Percentiles rank a stretch among this genome's conserved stretches.
phyloP scores from a whole-genome alignment of 2,113 vertebrate species.

The Ceyx melanurus region DNA sequence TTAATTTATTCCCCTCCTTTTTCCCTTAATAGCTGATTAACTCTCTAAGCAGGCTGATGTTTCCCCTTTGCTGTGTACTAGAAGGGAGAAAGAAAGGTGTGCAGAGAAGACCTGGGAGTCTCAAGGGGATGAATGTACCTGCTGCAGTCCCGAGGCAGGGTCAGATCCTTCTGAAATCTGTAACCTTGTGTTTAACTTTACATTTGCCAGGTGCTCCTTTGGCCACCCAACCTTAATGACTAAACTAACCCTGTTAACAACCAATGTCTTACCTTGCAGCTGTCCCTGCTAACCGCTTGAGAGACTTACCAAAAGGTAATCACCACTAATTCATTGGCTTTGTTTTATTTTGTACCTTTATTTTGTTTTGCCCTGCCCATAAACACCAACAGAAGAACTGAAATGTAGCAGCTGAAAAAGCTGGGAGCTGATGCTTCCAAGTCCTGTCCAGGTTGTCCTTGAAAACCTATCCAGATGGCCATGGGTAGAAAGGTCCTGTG shows the following conservation, averaged over 20 bases:
- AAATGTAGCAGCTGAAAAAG: background rate
- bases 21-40: constrained; percentile 13
- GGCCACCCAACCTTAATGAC: constrained; percentile 9
- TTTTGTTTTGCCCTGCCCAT: background rate
- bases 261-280: constrained; percentile 80
- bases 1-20: background rate
- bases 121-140: background rate
- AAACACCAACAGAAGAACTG: background rate
- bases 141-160: background rate
- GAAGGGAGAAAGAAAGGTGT: background rate
- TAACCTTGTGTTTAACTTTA: background rate
- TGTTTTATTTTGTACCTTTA: background rate
- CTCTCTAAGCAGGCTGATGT: background rate
- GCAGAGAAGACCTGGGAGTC: background rate
- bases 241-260: constrained; percentile 75
- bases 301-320: constrained; percentile 82
- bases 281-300: constrained; percentile 76
- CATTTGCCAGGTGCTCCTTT: constrained; percentile 12
- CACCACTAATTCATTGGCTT: constrained; percentile 49
- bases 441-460: background rate
- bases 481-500: background rate
- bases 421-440: background rate
- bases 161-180: background rate
- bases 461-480: background rate
- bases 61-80: background rate